Evolutionary conservation across 2,113 vertebrate species (phyloP).

Genomic region (human): DNA sequence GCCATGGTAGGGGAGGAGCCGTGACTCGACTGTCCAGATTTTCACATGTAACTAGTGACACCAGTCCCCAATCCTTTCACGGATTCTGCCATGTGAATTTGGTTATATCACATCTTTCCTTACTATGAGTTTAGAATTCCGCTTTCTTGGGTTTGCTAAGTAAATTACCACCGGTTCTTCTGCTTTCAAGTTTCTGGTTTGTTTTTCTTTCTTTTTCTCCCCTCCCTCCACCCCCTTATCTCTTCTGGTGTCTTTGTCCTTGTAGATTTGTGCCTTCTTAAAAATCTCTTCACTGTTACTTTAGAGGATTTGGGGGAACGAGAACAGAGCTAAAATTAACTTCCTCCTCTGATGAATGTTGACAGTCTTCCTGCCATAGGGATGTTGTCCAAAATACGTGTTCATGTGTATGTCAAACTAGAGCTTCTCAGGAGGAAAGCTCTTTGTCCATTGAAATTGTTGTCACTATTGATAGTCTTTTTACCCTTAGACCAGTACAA

Average conservation of each 20-base stretch:
- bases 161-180: background rate
- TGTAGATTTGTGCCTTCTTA: background rate
- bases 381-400: background rate
- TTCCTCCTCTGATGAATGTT: background rate
- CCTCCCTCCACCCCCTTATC: background rate
- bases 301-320: background rate
- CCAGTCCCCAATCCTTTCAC: background rate
- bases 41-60: background rate
- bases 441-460: background rate
- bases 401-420: background rate
- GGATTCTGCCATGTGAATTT: background rate
- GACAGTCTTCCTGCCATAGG: background rate
- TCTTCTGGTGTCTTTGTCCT: background rate
- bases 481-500: background rate
- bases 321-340: slow-evolving; percentile 45
- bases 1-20: background rate
- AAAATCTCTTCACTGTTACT: background rate
- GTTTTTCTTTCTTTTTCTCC: background rate
- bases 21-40: background rate
- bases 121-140: background rate
- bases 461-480: background rate
- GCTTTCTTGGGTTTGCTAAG: background rate
- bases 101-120: background rate
- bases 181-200: background rate
- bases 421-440: background rate